Conservation (phyloP, 2,888 invertebrate genomes). For the Neria commutata region DNA sequence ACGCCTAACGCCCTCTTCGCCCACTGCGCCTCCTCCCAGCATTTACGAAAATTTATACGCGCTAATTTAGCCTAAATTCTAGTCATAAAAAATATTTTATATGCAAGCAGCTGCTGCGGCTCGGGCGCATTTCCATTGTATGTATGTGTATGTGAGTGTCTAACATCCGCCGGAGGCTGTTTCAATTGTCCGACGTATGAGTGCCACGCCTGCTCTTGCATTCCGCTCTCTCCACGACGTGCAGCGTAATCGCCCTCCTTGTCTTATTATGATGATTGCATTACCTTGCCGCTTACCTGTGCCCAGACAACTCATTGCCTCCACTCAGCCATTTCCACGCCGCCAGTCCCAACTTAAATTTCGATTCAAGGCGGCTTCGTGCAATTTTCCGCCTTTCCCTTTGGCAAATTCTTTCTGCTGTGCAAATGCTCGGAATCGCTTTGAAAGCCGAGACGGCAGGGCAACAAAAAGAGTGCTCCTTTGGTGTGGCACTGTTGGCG, state of each 20-base stretch:
- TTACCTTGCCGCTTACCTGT: no score
- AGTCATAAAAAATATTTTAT: constrained; percentile 43
- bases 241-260: constrained; percentile 41
- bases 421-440: no score
- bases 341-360: no score
- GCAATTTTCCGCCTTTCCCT: no score
- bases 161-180: neutral
- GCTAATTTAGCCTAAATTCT: constrained; percentile 54
- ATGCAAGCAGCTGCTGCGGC: neutral
- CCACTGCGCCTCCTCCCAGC: no score
- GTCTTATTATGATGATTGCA: constrained; percentile 55
- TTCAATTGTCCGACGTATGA: neutral
- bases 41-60: constrained; percentile 45
- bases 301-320: no score
- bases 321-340: no score
- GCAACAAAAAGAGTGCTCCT: neutral
- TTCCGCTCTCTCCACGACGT: constrained; percentile 39
- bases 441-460: neutral
- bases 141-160: neutral
- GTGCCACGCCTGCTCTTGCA: neutral
- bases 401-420: no score
- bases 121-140: neutral
- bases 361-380: no score
- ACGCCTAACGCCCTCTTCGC: no score
- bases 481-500: constrained; percentile 46